phyloP scores from a whole-genome alignment of 2,113 vertebrate species.

The Sebastes fasciatus region DNA sequence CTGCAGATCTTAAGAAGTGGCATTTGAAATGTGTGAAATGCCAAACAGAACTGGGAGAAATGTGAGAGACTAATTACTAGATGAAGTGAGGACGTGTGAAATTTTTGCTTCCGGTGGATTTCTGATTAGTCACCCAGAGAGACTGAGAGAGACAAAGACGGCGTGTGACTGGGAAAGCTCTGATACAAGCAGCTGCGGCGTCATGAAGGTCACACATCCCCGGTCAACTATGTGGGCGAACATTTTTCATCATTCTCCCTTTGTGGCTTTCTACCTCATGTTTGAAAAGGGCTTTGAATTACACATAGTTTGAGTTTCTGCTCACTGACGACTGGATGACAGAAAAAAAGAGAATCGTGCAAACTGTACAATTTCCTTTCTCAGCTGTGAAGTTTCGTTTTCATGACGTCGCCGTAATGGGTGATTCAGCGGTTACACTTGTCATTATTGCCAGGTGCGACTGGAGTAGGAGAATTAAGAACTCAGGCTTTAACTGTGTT shows the following conservation, averaged over 20 bases:
- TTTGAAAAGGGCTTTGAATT: constrained; percentile 34
- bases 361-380: neutral
- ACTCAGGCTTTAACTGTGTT: neutral
- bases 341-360: neutral
- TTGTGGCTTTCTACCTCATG: constrained; percentile 8
- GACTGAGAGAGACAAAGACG: constrained; percentile 5
- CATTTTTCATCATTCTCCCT: constrained; percentile 42
- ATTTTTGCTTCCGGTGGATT: constrained; percentile 27
- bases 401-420: neutral
- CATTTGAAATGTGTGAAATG: constrained; percentile 19
- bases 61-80: constrained; percentile 1
- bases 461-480: neutral
- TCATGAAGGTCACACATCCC: constrained; percentile 48
- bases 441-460: constrained; percentile 6
- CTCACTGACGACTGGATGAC: neutral
- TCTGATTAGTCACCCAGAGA: constrained; percentile 52
- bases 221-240: constrained; percentile 33
- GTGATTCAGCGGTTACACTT: neutral
- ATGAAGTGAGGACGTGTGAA: neutral
- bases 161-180: neutral
- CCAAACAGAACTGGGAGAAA: constrained; percentile 1
- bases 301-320: neutral
- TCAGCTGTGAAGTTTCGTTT: neutral
- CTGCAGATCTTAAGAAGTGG: neutral
- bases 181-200: constrained; percentile 23